Conservation (phyloP, 2,797 vertebrate species). For the Spea hammondii region DNA sequence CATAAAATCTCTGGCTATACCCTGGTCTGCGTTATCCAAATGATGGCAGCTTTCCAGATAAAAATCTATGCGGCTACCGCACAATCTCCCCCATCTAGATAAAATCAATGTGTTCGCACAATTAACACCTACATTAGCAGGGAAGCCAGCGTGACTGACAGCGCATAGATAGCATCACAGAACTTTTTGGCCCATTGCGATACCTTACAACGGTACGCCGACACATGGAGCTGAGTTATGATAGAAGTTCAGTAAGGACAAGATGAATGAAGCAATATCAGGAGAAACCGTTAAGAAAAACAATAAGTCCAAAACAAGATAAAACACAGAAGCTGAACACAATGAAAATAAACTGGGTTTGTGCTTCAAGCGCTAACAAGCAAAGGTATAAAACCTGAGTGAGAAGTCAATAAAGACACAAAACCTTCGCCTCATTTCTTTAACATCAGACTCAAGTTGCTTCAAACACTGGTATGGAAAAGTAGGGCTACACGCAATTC, state of each 20-base stretch:
- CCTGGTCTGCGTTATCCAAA: not conserved
- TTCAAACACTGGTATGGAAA: too few relatives aligned
- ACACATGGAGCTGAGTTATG: slow-evolving; percentile 36
- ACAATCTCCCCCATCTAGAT: not conserved
- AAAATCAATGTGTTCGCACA: not conserved
- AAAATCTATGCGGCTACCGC: not conserved
- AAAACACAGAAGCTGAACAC: slow-evolving; percentile 34
- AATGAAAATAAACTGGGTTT: slow-evolving; percentile 45
- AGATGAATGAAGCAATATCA: slow-evolving; percentile 49
- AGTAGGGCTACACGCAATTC: too few relatives aligned
- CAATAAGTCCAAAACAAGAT: slow-evolving; percentile 47
- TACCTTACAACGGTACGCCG: slow-evolving; percentile 27
- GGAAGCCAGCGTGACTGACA: slow-evolving; percentile 1
- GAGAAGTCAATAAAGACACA: slow-evolving; percentile 5
- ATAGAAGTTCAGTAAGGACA: slow-evolving; percentile 34
- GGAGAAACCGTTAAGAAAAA: slow-evolving; percentile 37
- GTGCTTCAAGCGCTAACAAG: slow-evolving; percentile 32
- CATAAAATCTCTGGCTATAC: not conserved
- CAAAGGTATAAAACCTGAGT: not conserved
- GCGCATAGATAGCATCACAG: slow-evolving; percentile 17
- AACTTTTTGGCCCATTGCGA: slow-evolving; percentile 22
- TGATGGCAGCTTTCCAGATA: not conserved
- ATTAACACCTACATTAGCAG: slow-evolving; percentile 12
- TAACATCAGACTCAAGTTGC: too few relatives aligned
- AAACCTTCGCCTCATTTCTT: not conserved